These are phyloP conservation scores for Neotoma lepida DNA, from an alignment of 2,113 vertebrate species.

Conservation along the genomic window DNA sequence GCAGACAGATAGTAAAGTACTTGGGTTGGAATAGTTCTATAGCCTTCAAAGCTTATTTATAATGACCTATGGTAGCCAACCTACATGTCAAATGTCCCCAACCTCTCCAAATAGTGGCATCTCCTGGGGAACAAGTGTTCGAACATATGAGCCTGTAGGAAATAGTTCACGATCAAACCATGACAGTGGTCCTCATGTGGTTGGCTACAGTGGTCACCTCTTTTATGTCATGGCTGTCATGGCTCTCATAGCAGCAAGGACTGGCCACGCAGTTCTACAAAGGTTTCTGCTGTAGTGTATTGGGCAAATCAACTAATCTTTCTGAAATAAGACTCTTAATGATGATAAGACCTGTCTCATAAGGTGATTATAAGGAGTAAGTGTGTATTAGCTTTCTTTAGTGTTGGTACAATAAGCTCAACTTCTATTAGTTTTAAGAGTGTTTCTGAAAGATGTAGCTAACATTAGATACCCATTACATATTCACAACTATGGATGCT, in stretches of 20 bases:
- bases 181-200: not conserved
- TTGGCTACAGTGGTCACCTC: too few species aligned
- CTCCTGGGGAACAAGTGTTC: too few species aligned
- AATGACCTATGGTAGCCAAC: not conserved
- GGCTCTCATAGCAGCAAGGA: not conserved
- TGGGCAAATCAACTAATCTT: not conserved
- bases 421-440: not conserved
- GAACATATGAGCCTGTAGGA: not conserved
- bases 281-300: not conserved
- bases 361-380: not conserved
- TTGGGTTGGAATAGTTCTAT: not conserved
- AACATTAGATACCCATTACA: not conserved
- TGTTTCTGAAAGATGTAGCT: not conserved
- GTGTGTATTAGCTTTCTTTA: not conserved
- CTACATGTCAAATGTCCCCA: not conserved
- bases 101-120: not conserved
- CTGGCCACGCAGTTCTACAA: not conserved
- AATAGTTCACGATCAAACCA: not conserved
- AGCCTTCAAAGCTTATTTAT: not conserved
- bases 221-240: not conserved
- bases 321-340: not conserved
- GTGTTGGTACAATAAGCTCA: not conserved
- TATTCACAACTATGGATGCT: not conserved
- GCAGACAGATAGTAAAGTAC: too few species aligned
- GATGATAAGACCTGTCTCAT: not conserved